Base-by-base conservation (phyloP, 2,113 vertebrate species). In the Macrotus californicus region DNA sequence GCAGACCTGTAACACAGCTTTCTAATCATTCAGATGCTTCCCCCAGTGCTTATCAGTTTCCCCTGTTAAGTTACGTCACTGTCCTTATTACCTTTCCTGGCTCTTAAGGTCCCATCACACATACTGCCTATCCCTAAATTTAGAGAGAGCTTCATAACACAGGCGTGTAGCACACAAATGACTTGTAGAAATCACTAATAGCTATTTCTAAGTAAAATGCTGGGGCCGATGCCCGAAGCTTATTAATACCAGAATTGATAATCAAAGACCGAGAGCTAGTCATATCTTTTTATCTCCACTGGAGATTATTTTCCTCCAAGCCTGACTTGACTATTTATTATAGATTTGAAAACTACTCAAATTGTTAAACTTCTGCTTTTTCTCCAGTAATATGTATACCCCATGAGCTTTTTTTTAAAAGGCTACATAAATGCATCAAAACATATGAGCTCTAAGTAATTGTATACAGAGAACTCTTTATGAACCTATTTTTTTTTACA, bases 51-150 rank as follows among this genome's bases (percentile, higher is more conserved):
- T 87, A 82, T 59, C 96, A 70, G 91, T 92, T 87, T n/a, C 93
- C 41, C 76, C 97, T 96, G 89, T 96, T 97, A 85, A 80, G 56
- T 93, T 91, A 96, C 70, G 83, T 97, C 97, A 97, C 87, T 77
- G 76, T 89, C 84, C 89, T 87, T 87, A 41, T 94, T 92, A 87
- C 52, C 91, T 96, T 97, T 59, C 81, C 89, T 89, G 86, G 82
- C 56, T 59, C 86, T 87, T 83, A 94, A 95, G 73, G 84, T 90
- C 54, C 95, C 95, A 91, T 59, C 48, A 66, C 54, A 95, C 41
- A 19, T 59, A 26, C 48, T 93, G 83, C 69, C 54, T 24, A 76
- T 66, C 82, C 89, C 91, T 93, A 91, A 83, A 95, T 95, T 94
- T 91, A 95, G 82, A 94, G 46, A 94, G 31, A 76, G 56, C 52